phyloP scores from a whole-genome alignment of 2,797 vertebrate genomes.

The Apogon talboti region DNA sequence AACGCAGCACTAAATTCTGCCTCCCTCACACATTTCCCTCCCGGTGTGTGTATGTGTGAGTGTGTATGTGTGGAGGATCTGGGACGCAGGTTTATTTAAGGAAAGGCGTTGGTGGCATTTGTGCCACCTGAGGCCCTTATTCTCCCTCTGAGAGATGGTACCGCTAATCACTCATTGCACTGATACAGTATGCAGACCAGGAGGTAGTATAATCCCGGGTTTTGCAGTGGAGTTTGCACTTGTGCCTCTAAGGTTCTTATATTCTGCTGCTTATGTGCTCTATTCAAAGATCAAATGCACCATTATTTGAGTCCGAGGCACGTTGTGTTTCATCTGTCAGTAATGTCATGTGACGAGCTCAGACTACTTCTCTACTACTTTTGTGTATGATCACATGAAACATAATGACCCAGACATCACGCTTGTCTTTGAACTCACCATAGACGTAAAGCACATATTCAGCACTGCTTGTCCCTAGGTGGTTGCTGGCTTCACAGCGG shows the following conservation, averaged over 20 bases:
- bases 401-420: not conserved
- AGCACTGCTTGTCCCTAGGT: constrained; percentile 94
- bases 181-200: constrained; percentile 62
- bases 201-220: constrained; percentile 43
- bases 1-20: constrained; percentile 77
- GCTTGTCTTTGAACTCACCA: constrained; percentile 86
- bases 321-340: constrained; percentile 11
- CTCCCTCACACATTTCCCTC: constrained; percentile 64
- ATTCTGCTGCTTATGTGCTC: constrained; percentile 7
- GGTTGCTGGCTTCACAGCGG: constrained; percentile 96
- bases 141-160: constrained; percentile 58
- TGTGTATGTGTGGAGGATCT: constrained; percentile 53
- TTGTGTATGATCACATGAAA: constrained; percentile 9
- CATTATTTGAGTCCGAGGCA: not conserved
- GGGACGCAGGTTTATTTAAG: constrained; percentile 79
- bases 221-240: constrained; percentile 31
- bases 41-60: constrained; percentile 22
- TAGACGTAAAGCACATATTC: constrained; percentile 96
- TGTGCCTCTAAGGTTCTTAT: constrained; percentile 10
- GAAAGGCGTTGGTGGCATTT: constrained; percentile 79
- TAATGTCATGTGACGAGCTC: constrained; percentile 7
- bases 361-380: not conserved
- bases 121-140: constrained; percentile 74
- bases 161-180: constrained; percentile 66
- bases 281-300: not conserved